phyloP scores from a whole-genome alignment of 1,140 invertebrate species.

The Aricia agestis region DNA sequence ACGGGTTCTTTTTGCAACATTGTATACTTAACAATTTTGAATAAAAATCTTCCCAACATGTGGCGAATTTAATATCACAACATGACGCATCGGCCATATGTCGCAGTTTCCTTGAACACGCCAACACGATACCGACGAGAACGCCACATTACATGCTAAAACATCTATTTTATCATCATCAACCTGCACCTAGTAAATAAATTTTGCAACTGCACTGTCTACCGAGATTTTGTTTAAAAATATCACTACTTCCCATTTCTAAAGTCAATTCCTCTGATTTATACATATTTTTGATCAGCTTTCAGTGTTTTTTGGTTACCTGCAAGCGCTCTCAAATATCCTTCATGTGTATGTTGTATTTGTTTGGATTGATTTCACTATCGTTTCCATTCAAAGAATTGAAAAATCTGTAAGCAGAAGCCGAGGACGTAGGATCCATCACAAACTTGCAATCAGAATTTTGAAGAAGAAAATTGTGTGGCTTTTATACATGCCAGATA shows the following conservation, averaged over 20 bases:
- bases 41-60: conserved; percentile 49
- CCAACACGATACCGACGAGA: conserved; percentile 13
- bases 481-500: background rate
- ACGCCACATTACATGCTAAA: background rate
- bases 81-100: conserved; percentile 64
- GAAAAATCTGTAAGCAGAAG: too few species aligned
- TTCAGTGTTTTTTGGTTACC: too few species aligned
- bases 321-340: too few species aligned
- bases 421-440: background rate
- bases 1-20: background rate
- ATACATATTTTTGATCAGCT: too few species aligned
- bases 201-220: too few species aligned
- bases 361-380: too few species aligned
- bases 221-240: too few species aligned
- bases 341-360: too few species aligned
- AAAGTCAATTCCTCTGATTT: too few species aligned
- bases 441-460: background rate
- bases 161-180: background rate
- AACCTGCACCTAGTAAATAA: background rate
- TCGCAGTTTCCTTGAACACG: conserved; percentile 56
- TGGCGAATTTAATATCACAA: conserved; percentile 4
- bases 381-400: too few species aligned
- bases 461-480: background rate
- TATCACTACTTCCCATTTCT: too few species aligned
- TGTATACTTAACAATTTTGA: conserved; percentile 17